Conservation (phyloP, 2,797 vertebrate species). For the Toxotes lorentzi region DNA sequence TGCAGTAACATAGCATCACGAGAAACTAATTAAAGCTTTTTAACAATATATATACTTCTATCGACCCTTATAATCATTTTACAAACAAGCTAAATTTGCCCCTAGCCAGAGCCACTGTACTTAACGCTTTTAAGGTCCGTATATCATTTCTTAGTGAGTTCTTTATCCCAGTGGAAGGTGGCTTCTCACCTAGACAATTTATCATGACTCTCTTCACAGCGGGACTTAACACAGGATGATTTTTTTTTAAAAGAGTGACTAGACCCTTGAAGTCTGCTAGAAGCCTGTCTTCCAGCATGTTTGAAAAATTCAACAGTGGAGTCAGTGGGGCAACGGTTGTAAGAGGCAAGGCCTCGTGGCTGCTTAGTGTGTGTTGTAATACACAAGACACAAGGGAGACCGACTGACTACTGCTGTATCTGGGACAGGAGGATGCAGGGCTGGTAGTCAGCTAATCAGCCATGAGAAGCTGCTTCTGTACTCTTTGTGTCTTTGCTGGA, state of each 20-base stretch:
- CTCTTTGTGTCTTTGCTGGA: background rate
- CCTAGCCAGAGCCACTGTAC: background rate
- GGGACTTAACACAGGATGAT: background rate
- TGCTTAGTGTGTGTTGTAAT: too few relatives aligned
- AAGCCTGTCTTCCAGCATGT: background rate
- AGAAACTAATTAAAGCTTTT: conserved; percentile 10
- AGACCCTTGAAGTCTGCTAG: background rate
- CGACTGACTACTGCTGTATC: background rate
- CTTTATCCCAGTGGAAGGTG: conserved; percentile 2
- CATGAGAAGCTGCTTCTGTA: background rate
- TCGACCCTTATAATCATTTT: background rate
- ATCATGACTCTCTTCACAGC: background rate
- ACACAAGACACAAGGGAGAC: too few relatives aligned
- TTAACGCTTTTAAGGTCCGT: conserved; percentile 6
- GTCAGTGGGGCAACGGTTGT: background rate
- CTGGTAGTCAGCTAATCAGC: background rate
- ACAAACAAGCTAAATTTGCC: background rate
- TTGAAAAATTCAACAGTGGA: background rate
- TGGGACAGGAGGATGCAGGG: background rate
- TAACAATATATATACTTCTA: background rate
- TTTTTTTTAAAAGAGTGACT: background rate
- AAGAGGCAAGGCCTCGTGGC: background rate
- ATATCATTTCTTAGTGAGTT: background rate
- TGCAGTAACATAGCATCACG: background rate
- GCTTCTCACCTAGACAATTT: conserved; percentile 4